Percentiles rank a stretch among this genome's conserved stretches.
These are phyloP conservation scores for Schizopygopsis pylzovi DNA, from an alignment of 2,797 vertebrate genomes.

Conservation along the genomic window DNA sequence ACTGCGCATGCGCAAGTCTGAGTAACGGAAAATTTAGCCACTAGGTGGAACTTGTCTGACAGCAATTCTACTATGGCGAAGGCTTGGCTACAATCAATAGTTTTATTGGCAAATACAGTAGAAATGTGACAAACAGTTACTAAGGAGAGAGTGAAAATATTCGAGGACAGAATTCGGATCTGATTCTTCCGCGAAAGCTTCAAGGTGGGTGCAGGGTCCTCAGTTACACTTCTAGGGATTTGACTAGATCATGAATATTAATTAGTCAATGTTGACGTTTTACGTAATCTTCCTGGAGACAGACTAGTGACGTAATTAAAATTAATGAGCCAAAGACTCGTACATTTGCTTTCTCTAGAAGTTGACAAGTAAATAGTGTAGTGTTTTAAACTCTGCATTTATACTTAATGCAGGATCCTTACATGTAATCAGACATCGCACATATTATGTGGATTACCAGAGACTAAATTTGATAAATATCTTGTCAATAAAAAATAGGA, in stretches of 20 bases:
- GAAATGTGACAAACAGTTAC: not conserved
- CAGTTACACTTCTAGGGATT: not conserved
- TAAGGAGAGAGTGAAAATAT: not conserved
- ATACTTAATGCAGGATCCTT: not conserved
- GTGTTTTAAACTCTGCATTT: not conserved
- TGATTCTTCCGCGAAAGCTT: not conserved
- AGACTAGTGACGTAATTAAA: not conserved
- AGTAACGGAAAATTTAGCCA: not conserved
- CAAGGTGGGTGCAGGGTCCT: not conserved
- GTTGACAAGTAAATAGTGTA: not conserved
- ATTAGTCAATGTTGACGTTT: not conserved
- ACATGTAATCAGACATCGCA: not conserved
- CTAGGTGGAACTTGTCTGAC: not conserved
- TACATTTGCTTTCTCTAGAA: not conserved
- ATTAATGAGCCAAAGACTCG: not conserved
- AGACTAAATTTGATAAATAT: not conserved
- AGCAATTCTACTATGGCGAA: not conserved
- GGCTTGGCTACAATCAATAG: not conserved
- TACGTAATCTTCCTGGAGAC: not conserved
- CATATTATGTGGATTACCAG: not conserved
- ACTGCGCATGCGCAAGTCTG: conserved; percentile 69
- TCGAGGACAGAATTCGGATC: not conserved
- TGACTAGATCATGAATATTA: not conserved
- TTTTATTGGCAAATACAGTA: not conserved
- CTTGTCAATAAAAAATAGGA: not conserved